phyloP scores from a whole-genome alignment of 23 tunicate species.

The Oikopleura vanhoeffeni region DNA sequence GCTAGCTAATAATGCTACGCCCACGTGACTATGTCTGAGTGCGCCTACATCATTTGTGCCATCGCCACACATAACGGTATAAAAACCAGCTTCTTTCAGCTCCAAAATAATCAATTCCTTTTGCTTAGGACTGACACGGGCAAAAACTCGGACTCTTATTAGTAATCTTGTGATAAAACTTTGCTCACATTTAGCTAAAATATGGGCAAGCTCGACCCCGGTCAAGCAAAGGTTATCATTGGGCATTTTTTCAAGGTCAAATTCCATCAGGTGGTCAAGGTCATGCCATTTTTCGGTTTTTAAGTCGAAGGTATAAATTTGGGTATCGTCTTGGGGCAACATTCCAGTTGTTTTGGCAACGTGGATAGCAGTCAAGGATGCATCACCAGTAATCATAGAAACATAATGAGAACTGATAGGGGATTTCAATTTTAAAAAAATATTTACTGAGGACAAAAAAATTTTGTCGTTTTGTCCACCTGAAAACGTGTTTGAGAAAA shows the following conservation, averaged over 20 bases:
- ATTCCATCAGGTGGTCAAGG: background rate
- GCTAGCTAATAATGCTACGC: background rate
- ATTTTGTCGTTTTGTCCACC: too few species aligned
- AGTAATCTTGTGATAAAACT: constrained; percentile 34
- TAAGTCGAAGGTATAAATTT: background rate
- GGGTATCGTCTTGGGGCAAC: background rate
- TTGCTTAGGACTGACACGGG: constrained; percentile 81
- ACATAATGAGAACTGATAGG: constrained; percentile 27
- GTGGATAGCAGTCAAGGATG: constrained; percentile 78
- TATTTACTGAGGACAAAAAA: background rate
- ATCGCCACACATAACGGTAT: constrained; percentile 90
- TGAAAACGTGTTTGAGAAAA: too few species aligned
- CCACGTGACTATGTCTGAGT: constrained; percentile 73
- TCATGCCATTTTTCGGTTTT: background rate
- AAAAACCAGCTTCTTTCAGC: constrained; percentile 46
- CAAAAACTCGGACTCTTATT: constrained; percentile 60
- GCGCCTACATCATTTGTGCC: constrained; percentile 99
- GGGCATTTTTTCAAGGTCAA: background rate
- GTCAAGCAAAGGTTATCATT: constrained; percentile 55
- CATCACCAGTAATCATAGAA: constrained; percentile 93
- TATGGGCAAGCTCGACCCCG: constrained; percentile 52
- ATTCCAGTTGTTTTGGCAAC: constrained; percentile 34
- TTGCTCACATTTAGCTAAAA: constrained; percentile 12
- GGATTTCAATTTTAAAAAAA: background rate
- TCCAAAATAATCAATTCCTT: constrained; percentile 41